phyloP scores from a whole-genome alignment of 2,113 vertebrate genomes.

The Dipodomys stephensi region DNA sequence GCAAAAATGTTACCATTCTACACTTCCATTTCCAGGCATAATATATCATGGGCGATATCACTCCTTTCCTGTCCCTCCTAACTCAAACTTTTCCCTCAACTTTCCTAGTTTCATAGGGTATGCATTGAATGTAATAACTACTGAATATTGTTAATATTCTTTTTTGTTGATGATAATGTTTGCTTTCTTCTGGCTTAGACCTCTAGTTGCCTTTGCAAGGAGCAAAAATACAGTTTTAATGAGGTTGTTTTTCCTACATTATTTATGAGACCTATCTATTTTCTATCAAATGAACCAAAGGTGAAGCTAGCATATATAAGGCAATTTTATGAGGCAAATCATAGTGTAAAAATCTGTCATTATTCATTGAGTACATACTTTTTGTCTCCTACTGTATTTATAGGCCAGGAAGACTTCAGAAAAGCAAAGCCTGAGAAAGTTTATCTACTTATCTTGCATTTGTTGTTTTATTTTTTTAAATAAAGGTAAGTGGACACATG shows the following conservation, averaged over 20 bases:
- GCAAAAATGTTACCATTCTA: too few relatives aligned
- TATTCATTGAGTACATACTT: background rate
- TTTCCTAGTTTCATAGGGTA: too few relatives aligned
- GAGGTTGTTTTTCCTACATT: background rate
- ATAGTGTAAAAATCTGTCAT: background rate
- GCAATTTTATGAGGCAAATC: background rate
- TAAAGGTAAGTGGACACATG: background rate
- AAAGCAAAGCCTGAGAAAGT: background rate
- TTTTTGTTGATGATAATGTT: background rate
- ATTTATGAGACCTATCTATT: background rate
- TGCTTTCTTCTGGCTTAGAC: background rate
- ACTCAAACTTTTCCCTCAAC: background rate
- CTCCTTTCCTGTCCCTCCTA: background rate
- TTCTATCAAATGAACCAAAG: background rate
- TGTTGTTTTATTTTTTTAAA: background rate
- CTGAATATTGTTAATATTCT: background rate
- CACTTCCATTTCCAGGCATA: too few relatives aligned
- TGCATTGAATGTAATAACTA: too few relatives aligned
- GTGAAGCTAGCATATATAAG: background rate
- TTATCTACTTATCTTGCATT: background rate
- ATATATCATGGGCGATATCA: too few relatives aligned
- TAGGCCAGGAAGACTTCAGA: background rate
- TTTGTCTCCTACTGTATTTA: background rate
- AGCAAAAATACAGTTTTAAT: background rate
- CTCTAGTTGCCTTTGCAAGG: background rate